Base-by-base conservation (phyloP, 2,113 vertebrate genomes). In the Chionomys nivalis region DNA sequence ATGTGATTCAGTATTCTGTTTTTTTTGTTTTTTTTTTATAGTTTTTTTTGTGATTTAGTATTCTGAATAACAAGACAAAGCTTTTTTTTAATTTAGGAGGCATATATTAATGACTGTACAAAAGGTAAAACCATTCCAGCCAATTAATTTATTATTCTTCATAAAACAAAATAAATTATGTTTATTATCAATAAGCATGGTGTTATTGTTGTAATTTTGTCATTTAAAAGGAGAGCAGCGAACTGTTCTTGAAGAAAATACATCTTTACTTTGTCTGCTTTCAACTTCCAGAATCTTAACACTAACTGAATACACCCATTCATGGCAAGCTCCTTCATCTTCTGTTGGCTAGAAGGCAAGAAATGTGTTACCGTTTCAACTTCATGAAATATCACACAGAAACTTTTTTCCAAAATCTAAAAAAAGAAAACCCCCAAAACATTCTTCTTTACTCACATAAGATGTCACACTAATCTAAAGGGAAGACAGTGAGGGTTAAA, bases 81-180 rank as follows among this genome's bases (percentile, higher is more conserved):
- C 66, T 55, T 26, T 44, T 44, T 12, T 44, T 42, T 47, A 70
- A 55, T 66, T 72, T 89, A 89, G 39, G 21, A 89, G 58, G 78
- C 78, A 58, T 17, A 7, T 5, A 65, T 31, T n/a, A 42, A 66
- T 19, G 3, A 21, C 26, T 44, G 9, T 23, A 39, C 36, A 70
- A 36, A 72, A 72, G 28, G 3, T 10, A 24, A 72, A 92, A 88
- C 76, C 14, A 90, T 72, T 78, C 55, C 61, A 83, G 82, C 24
- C 33, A 83, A 70, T 96, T 89, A 83, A 70, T 96, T 89, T 55
- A 90, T 92, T 79, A 83, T 92, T 82, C 28, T 78, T 81, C 3
- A 21, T 79, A 87, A 65, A 85, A 55, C 44, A 44, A 68, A 87
- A 79, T 83, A 93, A 33, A 90, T 26, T 66, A 68, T 44, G 52